phyloP scores from a whole-genome alignment of 2,113 vertebrate species.

The Cinclus cinclus region DNA sequence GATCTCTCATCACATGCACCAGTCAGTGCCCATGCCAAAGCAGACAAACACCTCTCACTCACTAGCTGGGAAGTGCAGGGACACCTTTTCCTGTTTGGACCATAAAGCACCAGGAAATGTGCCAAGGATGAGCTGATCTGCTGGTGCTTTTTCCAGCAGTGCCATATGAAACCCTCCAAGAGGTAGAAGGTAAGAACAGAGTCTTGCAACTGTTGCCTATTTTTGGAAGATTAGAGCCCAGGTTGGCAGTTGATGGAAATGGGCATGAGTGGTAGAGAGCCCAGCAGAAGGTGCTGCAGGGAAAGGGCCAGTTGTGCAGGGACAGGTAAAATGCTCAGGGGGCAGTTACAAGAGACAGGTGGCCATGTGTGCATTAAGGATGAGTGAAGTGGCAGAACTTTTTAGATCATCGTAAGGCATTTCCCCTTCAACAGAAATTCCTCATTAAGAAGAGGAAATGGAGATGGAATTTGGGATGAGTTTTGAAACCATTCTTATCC shows the following conservation, averaged over 20 bases:
- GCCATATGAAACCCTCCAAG: not conserved
- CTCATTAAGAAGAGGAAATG: not conserved
- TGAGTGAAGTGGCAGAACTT: not conserved
- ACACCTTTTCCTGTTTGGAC: not conserved
- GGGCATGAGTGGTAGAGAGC: not conserved
- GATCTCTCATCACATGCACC: not conserved
- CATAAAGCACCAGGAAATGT: not conserved
- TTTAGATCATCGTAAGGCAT: not conserved
- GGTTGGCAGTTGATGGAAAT: not conserved
- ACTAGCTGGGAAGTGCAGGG: not conserved
- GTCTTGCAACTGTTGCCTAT: not conserved
- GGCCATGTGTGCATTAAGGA: not conserved
- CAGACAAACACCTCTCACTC: not conserved
- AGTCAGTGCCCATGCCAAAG: not conserved
- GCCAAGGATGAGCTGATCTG: not conserved
- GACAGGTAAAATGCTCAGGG: not conserved
- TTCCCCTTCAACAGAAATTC: not conserved
- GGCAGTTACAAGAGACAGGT: accelerated
- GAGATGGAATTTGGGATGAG: not conserved
- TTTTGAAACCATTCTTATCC: not conserved
- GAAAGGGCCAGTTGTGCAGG: not conserved
- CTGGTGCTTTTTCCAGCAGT: not conserved
- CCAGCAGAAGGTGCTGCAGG: not conserved
- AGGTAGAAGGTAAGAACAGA: not conserved
- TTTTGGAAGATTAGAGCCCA: not conserved